phyloP scores from a whole-genome alignment of 2,797 vertebrate species.

The Sebastes trivittatus region DNA sequence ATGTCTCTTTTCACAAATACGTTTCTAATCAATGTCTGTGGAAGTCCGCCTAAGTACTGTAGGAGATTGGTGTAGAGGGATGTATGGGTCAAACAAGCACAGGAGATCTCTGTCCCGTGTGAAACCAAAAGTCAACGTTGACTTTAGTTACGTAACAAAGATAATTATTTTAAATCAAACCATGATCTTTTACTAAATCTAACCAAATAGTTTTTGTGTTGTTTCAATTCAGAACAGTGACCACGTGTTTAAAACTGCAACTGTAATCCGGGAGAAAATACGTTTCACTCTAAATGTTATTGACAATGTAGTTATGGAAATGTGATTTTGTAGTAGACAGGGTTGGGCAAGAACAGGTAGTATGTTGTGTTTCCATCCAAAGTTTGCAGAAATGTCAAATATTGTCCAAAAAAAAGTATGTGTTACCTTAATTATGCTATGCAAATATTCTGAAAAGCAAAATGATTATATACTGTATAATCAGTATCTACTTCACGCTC shows the following conservation, averaged over 20 bases:
- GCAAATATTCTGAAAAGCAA: not conserved
- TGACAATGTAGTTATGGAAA: not conserved
- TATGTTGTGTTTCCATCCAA: not conserved
- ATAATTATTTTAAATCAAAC: too few species aligned
- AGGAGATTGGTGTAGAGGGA: not conserved
- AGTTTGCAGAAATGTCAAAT: not conserved
- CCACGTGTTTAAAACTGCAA: not conserved
- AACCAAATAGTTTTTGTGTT: too few species aligned
- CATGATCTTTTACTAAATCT: too few species aligned
- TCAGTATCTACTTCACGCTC: not conserved
- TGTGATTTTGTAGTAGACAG: not conserved
- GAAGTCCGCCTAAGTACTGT: not conserved
- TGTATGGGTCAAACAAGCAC: not conserved
- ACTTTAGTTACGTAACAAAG: too few species aligned
- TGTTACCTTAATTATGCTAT: not conserved
- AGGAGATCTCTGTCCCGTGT: not conserved
- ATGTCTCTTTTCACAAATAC: not conserved
- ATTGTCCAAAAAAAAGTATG: not conserved
- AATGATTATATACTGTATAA: not conserved
- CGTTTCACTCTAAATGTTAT: not conserved
- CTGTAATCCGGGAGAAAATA: not conserved
- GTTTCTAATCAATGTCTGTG: not conserved
- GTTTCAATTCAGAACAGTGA: too few species aligned
- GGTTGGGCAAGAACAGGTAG: not conserved
- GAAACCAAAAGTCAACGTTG: not conserved